Percentiles rank a stretch among this genome's conserved stretches.
phyloP scores from a whole-genome alignment of 2,797 vertebrate species.

The Poecilia wingei region DNA sequence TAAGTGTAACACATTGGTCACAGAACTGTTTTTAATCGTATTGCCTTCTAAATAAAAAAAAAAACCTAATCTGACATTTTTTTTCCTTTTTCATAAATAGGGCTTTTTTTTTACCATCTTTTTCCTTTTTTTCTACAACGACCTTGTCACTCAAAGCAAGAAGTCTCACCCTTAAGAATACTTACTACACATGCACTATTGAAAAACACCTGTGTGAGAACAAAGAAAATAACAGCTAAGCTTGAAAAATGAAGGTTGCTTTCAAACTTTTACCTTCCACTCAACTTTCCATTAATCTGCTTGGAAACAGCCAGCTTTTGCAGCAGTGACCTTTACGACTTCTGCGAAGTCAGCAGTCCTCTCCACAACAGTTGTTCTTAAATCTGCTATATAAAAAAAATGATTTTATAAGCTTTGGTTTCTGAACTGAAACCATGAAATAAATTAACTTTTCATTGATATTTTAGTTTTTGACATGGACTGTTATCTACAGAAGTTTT shows the following conservation, averaged over 20 bases:
- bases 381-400: too few relatives aligned
- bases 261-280: not conserved
- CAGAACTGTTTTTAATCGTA: not conserved
- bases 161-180: not conserved
- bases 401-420: not conserved
- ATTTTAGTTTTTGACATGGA: not conserved
- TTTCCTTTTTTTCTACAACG: not conserved
- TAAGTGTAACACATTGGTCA: not conserved
- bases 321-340: not conserved
- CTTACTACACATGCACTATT: not conserved
- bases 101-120: not conserved
- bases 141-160: not conserved
- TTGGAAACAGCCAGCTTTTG: conserved; percentile 1
- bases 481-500: not conserved
- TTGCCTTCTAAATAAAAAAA: not conserved
- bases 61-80: not conserved
- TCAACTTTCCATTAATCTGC: not conserved
- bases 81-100: not conserved
- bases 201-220: not conserved
- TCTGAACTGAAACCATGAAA: not conserved
- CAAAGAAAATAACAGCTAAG: not conserved
- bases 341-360: not conserved
- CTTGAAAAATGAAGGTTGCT: not conserved
- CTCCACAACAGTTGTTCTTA: not conserved
- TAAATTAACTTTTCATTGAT: not conserved